Conservation (phyloP, 2,797 vertebrate species). For the Brachymystax lenok region DNA sequence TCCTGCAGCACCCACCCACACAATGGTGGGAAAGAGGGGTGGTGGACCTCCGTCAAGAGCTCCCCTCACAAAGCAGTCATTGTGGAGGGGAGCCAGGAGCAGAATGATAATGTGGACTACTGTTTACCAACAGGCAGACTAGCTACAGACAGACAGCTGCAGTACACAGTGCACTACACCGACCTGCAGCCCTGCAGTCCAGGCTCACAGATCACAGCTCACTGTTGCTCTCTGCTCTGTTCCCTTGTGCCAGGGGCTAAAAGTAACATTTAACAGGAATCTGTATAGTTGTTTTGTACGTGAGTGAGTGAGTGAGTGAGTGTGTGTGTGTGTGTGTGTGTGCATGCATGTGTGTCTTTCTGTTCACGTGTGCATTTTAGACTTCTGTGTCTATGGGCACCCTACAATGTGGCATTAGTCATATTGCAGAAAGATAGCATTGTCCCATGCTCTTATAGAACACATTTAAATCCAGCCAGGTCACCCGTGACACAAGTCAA, state of each 20-base stretch:
- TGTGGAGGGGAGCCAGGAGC: conserved; percentile 78
- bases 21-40: conserved; percentile 86
- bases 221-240: conserved; percentile 13
- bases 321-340: no score
- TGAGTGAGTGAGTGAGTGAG: background rate
- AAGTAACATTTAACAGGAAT: conserved; percentile 42
- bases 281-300: conserved; percentile 38
- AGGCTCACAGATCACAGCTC: conserved; percentile 7
- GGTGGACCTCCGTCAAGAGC: conserved; percentile 87
- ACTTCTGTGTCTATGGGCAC: background rate
- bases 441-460: background rate
- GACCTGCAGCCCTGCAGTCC: conserved; percentile 34
- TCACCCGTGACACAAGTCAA: no score
- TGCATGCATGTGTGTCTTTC: no score
- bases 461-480: background rate
- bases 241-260: conserved; percentile 24
- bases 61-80: conserved; percentile 89
- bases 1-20: conserved; percentile 60
- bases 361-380: background rate
- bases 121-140: conserved; percentile 87
- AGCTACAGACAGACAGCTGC: conserved; percentile 80
- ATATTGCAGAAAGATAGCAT: background rate
- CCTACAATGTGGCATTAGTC: background rate
- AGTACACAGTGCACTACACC: conserved; percentile 51
- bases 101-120: conserved; percentile 87